Evolutionary conservation across 2,888 invertebrate genomes (phyloP), one percentile per base, ranked within the genome.

Genomic region (Chesias legatella): DNA sequence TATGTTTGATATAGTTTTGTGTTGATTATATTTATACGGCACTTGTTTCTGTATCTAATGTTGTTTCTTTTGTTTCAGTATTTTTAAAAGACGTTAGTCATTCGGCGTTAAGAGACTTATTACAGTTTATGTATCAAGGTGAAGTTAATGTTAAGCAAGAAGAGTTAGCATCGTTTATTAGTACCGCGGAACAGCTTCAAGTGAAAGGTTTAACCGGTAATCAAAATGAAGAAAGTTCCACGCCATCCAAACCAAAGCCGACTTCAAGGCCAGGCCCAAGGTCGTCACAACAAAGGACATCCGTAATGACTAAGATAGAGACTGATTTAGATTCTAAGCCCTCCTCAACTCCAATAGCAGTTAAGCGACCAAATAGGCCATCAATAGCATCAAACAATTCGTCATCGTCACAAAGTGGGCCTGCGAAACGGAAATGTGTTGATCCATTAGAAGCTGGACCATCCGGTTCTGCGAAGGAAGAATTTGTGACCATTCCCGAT

Each of bases 81-180:
- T 92, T 92, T 84, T 83, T 92, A 77, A 92, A 92, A 80, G 92
- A 92, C 78, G 92, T 92, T 60, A 91, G 91, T 82, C 91, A 92
- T 79, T 90, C 91, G 60, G 92, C 92, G 64, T 83, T 92, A 67
- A 90, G 91, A 80, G 92, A 92, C 81, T 89, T 92, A 73, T 89
- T 92, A 80, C 92, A 92, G 73, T 92, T 92, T 81, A 92, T 92
- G 92, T 92, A 92, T 68, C 91, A 92, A 78, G 92, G 92, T 52
- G 92, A 92, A 82, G 92, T 92, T 65, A 92, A 92, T 88, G 92
- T 92, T 65, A 91, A 91, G 77, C 92, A 92, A 82, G 92, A 92
- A 79, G 92, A 92, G 51, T 89, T 92, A 79, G 91, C 92, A 63
- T 90, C 91, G 62, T 92, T 92, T 85, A 91, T 92, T 73, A 92